Conservation (phyloP, 2,797 vertebrate species). For the Sitta carolinensis region DNA sequence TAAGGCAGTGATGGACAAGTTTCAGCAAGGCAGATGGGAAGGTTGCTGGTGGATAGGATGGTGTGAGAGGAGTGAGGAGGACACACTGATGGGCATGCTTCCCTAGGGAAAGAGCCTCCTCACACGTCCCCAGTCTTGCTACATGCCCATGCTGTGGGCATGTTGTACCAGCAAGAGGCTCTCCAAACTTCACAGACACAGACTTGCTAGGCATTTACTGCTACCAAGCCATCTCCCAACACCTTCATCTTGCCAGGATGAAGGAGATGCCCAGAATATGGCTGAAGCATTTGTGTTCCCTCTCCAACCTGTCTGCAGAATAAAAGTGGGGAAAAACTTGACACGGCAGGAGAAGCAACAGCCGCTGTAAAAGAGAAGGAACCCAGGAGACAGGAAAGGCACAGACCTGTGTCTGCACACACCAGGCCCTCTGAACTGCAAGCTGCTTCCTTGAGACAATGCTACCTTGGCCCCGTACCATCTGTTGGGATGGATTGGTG, state of each 20-base stretch:
- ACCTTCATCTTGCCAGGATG: background rate
- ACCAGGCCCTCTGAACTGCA: background rate
- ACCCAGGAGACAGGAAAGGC: background rate
- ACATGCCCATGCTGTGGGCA: rapidly evolving
- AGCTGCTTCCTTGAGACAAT: background rate
- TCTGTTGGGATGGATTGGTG: background rate
- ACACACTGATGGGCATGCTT: rapidly evolving
- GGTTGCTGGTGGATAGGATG: background rate
- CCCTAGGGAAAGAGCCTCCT: background rate
- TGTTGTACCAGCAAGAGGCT: background rate
- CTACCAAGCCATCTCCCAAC: background rate
- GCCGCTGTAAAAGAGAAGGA: background rate
- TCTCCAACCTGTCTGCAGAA: background rate
- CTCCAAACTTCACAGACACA: background rate
- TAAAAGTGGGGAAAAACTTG: background rate
- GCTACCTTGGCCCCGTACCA: rapidly evolving
- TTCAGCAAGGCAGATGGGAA: background rate
- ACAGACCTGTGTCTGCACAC: background rate
- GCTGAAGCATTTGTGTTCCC: background rate
- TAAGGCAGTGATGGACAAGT: background rate
- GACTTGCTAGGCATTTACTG: background rate
- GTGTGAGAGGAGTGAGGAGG: background rate
- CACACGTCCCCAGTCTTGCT: background rate
- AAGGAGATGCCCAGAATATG: background rate
- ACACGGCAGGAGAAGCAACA: background rate